Evolutionary conservation across 2,797 vertebrate species (phyloP).

Genomic region (Hephaestus fuliginosus): DNA sequence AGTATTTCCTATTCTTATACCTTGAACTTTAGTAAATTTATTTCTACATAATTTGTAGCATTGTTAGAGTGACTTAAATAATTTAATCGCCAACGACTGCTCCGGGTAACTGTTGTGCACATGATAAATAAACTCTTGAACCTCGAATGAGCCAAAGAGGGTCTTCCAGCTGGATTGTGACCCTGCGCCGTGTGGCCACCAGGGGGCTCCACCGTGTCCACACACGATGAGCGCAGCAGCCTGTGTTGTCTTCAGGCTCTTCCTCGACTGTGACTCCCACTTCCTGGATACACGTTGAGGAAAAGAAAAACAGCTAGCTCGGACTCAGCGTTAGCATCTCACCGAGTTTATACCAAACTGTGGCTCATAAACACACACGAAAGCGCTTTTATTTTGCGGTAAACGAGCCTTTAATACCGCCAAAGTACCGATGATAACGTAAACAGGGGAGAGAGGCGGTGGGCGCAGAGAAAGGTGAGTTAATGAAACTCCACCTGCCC

Average conservation of each 20-base stretch:
- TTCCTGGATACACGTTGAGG: conserved; percentile 82
- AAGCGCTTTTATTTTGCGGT: background rate
- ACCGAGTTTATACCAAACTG: background rate
- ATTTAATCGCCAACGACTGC: too few species aligned
- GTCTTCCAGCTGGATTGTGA: background rate
- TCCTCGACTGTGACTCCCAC: conserved; percentile 57
- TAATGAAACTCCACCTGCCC: background rate
- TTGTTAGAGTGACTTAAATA: too few species aligned
- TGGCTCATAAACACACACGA: too few species aligned
- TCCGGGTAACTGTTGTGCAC: too few species aligned
- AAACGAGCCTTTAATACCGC: background rate
- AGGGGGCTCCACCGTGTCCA: conserved; percentile 56
- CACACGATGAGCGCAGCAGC: background rate
- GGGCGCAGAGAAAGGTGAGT: conserved; percentile 57
- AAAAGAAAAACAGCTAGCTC: conserved; percentile 29
- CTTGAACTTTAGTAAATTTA: too few species aligned
- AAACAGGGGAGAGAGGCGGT: conserved; percentile 20
- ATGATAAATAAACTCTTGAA: too few species aligned
- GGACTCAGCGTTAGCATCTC: conserved; percentile 38
- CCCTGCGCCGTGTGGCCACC: conserved; percentile 24
- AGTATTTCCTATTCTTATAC: too few species aligned
- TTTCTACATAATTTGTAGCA: too few species aligned
- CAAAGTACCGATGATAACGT: conserved; percentile 65
- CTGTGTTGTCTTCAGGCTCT: conserved; percentile 41
- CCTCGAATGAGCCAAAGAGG: background rate